These are phyloP conservation scores for Zaprionus kolodkinae DNA, from an alignment of 1,140 invertebrate species.

Conservation along the genomic window DNA sequence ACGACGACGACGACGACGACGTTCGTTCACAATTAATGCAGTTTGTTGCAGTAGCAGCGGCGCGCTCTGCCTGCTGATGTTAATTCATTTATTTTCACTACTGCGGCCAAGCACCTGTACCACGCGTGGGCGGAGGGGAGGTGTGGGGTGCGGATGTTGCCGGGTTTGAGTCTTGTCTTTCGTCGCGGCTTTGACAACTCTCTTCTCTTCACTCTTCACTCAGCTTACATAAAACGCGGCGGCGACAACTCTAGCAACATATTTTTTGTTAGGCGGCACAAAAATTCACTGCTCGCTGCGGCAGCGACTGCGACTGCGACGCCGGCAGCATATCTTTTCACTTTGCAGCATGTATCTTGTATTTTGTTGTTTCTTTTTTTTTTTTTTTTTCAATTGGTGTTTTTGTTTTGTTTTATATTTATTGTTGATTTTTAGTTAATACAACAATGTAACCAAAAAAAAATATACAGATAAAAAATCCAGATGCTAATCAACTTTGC, in stretches of 20 bases:
- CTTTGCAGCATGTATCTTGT: slow-evolving; percentile 52
- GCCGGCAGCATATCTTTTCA: slow-evolving; percentile 55
- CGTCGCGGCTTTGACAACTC: slow-evolving; percentile 6
- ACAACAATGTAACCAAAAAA: slow-evolving; percentile 24
- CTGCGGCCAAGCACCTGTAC: slow-evolving; percentile 58
- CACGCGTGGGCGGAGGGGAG: slow-evolving; percentile 31
- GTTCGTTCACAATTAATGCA: slow-evolving; percentile 42
- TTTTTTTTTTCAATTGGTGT: slow-evolving; percentile 15
- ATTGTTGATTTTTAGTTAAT: background rate
- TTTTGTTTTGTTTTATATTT: slow-evolving; percentile 9
- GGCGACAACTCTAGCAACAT: slow-evolving; percentile 53
- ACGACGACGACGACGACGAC: slow-evolving; percentile 34
- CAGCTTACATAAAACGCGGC: slow-evolving; percentile 42
- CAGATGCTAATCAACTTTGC: slow-evolving; percentile 37
- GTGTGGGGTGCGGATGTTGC: background rate
- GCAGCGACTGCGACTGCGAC: slow-evolving; percentile 48
- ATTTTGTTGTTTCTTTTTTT: slow-evolving; percentile 19
- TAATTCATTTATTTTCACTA: slow-evolving; percentile 29
- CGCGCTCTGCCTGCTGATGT: slow-evolving; percentile 23
- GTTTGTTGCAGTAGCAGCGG: slow-evolving; percentile 1
- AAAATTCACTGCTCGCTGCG: slow-evolving; percentile 48
- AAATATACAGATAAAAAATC: slow-evolving; percentile 32
- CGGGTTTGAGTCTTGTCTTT: slow-evolving; percentile 4
- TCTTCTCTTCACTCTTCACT: background rate
- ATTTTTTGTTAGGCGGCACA: slow-evolving; percentile 56